Percentiles rank a stretch among this genome's conserved stretches.
Conservation (phyloP, 2,888 invertebrate species). For the Epiperipatus broadwayi region DNA sequence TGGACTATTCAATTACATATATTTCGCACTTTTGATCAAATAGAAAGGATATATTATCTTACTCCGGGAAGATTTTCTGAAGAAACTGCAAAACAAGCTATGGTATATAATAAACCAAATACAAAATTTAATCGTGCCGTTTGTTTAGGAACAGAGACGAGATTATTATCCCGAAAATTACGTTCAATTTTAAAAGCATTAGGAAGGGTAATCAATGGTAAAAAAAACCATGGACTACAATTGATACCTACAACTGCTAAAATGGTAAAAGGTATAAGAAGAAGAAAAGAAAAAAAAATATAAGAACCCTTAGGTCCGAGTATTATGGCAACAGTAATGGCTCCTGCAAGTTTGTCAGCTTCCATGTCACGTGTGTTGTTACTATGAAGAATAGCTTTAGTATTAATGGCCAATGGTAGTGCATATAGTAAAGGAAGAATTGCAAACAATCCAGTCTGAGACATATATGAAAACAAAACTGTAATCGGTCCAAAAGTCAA, state of each 20-base stretch:
- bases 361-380: conserved; percentile 84
- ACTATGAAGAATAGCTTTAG: conserved; percentile 82
- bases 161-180: conserved; percentile 57
- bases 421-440: conserved; percentile 81
- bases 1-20: no score
- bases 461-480: conserved; percentile 76
- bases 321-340: conserved; percentile 81
- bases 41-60: no score
- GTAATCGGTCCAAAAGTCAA: conserved; percentile 84
- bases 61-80: conserved; percentile 14
- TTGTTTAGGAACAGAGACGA: conserved; percentile 61
- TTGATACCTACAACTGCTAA: conserved; percentile 66
- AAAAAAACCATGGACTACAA: conserved; percentile 65
- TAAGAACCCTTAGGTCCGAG: conserved; percentile 78
- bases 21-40: no score
- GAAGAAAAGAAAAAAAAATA: conserved; percentile 63
- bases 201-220: conserved; percentile 68
- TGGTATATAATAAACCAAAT: conserved; percentile 70
- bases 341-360: conserved; percentile 66
- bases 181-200: conserved; percentile 76
- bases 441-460: conserved; percentile 75
- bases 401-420: conserved; percentile 75
- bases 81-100: conserved; percentile 34
- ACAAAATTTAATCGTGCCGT: conserved; percentile 76
- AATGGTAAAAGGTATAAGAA: conserved; percentile 75